Evolutionary conservation across 2,797 vertebrate species (phyloP).

Genomic region (Eidolon dupreanum): DNA sequence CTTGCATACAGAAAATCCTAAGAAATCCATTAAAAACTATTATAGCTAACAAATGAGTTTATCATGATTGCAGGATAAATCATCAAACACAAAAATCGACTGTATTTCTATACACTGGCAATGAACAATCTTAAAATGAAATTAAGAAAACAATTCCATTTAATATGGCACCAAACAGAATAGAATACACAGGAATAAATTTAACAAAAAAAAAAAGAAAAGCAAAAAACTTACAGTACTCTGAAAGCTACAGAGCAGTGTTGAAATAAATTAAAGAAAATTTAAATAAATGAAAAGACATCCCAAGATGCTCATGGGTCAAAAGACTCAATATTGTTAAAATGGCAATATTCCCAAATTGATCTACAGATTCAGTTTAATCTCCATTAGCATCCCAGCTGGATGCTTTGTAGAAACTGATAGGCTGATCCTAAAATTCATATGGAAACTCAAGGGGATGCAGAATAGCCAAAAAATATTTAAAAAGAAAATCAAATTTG

Average conservation of each 20-base stretch:
- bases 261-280: neutral
- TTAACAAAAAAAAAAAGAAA: neutral
- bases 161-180: slow-evolving; percentile 10
- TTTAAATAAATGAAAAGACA: neutral
- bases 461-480: neutral
- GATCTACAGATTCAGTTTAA: neutral
- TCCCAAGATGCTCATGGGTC: neutral
- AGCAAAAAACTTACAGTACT: neutral
- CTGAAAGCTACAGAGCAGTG: neutral
- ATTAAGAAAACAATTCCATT: neutral
- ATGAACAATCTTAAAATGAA: neutral
- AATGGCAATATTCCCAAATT: neutral
- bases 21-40: neutral
- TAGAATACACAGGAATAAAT: neutral
- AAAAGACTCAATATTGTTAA: neutral
- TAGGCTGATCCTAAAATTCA: neutral
- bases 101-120: neutral
- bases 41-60: neutral
- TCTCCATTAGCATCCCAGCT: neutral
- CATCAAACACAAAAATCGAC: neutral
- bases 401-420: neutral
- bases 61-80: neutral
- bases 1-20: neutral
- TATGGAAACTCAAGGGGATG: neutral
- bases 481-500: neutral